Conservation (phyloP, 2,888 invertebrate species). For the Esperia sulphurella region DNA sequence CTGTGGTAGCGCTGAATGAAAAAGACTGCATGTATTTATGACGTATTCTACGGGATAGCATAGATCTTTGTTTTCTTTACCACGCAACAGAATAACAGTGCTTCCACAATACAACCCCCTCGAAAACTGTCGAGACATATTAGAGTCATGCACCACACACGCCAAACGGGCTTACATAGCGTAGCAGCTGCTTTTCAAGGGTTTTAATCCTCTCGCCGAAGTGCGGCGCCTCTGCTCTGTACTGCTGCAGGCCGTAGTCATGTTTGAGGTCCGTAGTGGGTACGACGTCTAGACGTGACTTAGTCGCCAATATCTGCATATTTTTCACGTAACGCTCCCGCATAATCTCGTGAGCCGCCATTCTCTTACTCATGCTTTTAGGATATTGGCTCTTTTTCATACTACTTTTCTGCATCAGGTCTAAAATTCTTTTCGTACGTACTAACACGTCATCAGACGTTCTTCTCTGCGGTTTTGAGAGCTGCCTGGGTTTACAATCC, state of each 20-base stretch:
- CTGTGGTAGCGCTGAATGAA: not conserved
- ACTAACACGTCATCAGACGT: conserved; percentile 63
- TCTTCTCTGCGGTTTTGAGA: conserved; percentile 26
- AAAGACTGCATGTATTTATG: not conserved
- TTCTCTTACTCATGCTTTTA: conserved; percentile 45
- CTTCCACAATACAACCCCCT: not conserved
- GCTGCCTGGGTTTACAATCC: conserved; percentile 16
- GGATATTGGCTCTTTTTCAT: conserved; percentile 61
- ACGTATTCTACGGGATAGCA: no score
- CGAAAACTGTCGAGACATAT: conserved; percentile 1
- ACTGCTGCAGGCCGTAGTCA: conserved; percentile 89
- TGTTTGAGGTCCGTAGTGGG: conserved; percentile 87
- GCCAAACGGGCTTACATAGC: conserved; percentile 62
- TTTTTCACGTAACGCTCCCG: conserved; percentile 92
- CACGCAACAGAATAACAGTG: not conserved
- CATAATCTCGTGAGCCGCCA: conserved; percentile 80
- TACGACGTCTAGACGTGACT: conserved; percentile 80
- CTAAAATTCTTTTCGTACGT: conserved; percentile 86
- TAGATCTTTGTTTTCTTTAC: not conserved
- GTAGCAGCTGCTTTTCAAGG: conserved; percentile 78
- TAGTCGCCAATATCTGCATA: conserved; percentile 90
- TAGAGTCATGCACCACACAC: conserved; percentile 51
- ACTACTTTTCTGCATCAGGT: conserved; percentile 81
- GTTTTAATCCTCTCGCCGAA: conserved; percentile 92
- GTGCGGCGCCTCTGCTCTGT: conserved; percentile 90